These are phyloP conservation scores for Machimus atricapillus DNA, from an alignment of 2,888 invertebrate genomes.

Conservation along the genomic window DNA sequence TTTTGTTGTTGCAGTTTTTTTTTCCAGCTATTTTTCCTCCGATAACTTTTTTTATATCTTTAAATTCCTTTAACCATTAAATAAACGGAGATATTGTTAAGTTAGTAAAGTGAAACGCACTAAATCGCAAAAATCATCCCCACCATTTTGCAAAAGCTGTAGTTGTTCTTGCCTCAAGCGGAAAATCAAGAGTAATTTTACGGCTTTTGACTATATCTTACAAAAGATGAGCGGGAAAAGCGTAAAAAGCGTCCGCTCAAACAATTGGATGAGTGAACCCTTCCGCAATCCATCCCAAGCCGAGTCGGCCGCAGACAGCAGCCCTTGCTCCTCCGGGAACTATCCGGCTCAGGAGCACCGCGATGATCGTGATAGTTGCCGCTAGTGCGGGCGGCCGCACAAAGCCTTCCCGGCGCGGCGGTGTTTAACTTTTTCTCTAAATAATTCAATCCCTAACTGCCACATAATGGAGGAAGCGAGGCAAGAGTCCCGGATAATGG, in stretches of 20 bases:
- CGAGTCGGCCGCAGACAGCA: background rate
- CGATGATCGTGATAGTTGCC: background rate
- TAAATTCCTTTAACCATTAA: no score
- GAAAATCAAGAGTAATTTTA: background rate
- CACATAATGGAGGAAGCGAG: slow-evolving; percentile 10
- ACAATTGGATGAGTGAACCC: background rate
- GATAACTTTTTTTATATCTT: no score
- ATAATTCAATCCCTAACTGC: slow-evolving; percentile 32
- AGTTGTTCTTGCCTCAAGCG: background rate
- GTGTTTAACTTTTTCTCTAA: slow-evolving; percentile 23
- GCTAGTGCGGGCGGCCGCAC: background rate
- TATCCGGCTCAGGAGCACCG: background rate
- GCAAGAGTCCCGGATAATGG: slow-evolving; percentile 3
- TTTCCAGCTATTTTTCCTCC: no score
- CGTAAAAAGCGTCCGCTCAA: background rate
- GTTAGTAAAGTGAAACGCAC: background rate
- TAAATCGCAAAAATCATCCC: background rate
- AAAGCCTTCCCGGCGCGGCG: background rate
- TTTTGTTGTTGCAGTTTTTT: no score
- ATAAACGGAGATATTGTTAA: background rate
- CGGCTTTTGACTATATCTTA: background rate
- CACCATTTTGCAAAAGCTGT: background rate
- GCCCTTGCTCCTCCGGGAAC: background rate
- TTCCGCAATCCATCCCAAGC: background rate
- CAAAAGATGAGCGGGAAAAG: background rate